phyloP scores from a whole-genome alignment of 2,113 vertebrate species.

The Pristiophorus japonicus region DNA sequence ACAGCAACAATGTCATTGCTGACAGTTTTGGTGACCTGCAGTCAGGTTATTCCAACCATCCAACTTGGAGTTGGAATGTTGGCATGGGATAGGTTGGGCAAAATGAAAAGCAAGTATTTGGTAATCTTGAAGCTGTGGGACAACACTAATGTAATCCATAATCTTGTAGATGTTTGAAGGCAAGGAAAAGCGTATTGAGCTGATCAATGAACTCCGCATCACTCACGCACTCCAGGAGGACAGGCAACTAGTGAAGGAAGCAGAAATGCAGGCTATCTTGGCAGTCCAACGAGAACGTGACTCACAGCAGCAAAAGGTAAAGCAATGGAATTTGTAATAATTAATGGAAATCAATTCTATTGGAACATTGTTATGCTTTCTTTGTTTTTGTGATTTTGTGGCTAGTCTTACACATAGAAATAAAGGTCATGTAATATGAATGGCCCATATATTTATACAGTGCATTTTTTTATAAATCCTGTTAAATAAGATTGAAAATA shows the following conservation, averaged over 20 bases:
- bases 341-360: neutral
- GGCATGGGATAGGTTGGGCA: neutral
- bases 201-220: slow-evolving; percentile 75
- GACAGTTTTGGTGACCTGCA: neutral
- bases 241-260: slow-evolving; percentile 59
- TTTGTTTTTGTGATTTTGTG: neutral
- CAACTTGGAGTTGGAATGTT: neutral
- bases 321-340: slow-evolving; percentile 25
- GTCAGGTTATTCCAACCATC: neutral
- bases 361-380: slow-evolving; percentile 1
- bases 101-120: neutral
- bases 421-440: neutral
- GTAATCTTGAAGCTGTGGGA: neutral
- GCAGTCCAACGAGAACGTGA: slow-evolving; percentile 62
- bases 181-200: slow-evolving; percentile 68
- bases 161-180: slow-evolving; percentile 75
- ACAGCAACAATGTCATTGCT: neutral
- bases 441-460: neutral
- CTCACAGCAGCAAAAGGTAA: slow-evolving; percentile 61
- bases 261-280: slow-evolving; percentile 57
- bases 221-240: slow-evolving; percentile 69
- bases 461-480: neutral
- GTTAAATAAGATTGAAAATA: neutral
- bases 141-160: slow-evolving; percentile 33
- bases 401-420: neutral